A percentile compares a stretch with the other conserved stretches of the same genome.
Conservation (phyloP, 2,888 invertebrate genomes). For the Tachina grossa region DNA sequence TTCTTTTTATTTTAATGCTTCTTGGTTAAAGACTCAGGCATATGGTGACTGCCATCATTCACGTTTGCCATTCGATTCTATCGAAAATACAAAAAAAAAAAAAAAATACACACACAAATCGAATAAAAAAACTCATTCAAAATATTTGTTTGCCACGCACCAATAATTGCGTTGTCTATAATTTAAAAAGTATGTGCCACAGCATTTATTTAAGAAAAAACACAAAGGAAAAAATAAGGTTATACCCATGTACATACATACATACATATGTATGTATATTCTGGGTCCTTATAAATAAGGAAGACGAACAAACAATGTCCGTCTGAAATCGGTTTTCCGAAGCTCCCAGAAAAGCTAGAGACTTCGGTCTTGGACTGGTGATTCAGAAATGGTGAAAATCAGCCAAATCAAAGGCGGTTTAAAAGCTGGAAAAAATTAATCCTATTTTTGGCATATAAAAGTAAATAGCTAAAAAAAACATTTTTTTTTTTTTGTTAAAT, state of each 20-base stretch:
- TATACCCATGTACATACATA: neutral
- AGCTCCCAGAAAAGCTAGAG: too few relatives aligned
- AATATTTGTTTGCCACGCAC: constrained; percentile 64
- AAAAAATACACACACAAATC: neutral
- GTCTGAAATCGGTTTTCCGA: too few relatives aligned
- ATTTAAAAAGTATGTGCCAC: constrained; percentile 13
- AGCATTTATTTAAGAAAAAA: neutral
- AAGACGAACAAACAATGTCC: too few relatives aligned
- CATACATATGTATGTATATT: too few relatives aligned
- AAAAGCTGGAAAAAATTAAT: too few relatives aligned
- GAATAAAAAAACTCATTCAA: constrained; percentile 50
- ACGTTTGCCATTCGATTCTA: constrained; percentile 45
- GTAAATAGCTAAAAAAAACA: too few relatives aligned
- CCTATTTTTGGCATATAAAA: too few relatives aligned
- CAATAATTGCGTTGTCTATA: constrained; percentile 52
- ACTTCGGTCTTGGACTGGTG: too few relatives aligned
- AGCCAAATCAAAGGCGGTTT: too few relatives aligned
- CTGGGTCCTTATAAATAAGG: too few relatives aligned
- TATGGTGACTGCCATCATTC: constrained; percentile 57
- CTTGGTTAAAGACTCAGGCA: constrained; percentile 37
- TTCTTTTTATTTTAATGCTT: constrained; percentile 10
- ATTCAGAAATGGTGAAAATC: too few relatives aligned
- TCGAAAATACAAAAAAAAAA: constrained; percentile 1
- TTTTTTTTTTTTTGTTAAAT: too few relatives aligned
- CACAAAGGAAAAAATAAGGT: neutral